These are phyloP conservation scores for Montipora sp. DNA, from an alignment of 64 coral and sea anemone species.

Conservation along the genomic window DNA sequence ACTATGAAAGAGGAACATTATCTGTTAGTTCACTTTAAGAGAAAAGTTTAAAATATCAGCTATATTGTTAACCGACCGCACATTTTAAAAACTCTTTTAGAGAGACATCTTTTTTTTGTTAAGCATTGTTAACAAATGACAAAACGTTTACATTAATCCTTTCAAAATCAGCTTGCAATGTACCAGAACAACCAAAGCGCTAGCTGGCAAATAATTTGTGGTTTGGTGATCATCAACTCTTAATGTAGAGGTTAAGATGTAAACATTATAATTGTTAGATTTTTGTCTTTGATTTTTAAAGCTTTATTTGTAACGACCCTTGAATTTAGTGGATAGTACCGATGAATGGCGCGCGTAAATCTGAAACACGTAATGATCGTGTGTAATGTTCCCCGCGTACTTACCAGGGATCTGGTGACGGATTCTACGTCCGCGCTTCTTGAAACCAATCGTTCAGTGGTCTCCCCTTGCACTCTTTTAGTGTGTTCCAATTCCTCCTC, in stretches of 20 bases:
- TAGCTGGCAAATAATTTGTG: no score
- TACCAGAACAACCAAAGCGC: no score
- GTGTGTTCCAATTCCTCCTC: constrained; percentile 70
- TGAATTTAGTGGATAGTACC: no score
- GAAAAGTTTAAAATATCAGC: background rate
- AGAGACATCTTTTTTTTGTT: background rate
- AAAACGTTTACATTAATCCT: background rate
- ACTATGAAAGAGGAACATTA: constrained; percentile 3
- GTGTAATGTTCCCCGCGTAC: background rate
- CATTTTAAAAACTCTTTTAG: background rate
- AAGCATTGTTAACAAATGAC: background rate
- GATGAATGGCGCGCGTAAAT: no score
- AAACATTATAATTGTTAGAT: no score
- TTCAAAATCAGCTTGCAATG: no score
- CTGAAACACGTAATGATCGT: no score
- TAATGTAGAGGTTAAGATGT: no score
- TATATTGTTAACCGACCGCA: background rate
- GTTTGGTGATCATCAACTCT: no score
- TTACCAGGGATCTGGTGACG: constrained; percentile 59
- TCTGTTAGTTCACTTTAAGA: background rate
- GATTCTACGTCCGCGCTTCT: constrained; percentile 71
- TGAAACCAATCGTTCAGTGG: constrained; percentile 58
- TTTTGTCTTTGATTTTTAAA: no score
- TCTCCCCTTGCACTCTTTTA: constrained; percentile 61
- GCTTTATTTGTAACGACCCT: no score